A percentile compares a stretch with the other conserved stretches of the same genome.
phyloP scores from a whole-genome alignment of 2,888 invertebrate species.

The Protonemura montana region DNA sequence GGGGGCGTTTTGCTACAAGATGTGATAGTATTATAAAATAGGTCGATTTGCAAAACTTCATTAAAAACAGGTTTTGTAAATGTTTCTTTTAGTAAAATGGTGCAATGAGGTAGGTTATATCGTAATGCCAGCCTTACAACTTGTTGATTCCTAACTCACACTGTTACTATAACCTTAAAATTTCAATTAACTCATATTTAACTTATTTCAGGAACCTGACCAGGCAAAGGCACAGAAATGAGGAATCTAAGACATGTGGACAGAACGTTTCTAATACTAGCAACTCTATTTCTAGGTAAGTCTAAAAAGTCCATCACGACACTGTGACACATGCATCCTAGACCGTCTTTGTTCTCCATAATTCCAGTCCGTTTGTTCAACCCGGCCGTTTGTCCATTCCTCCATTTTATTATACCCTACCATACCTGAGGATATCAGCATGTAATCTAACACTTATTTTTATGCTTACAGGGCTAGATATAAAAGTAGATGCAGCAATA shows the following conservation, averaged over 20 bases:
- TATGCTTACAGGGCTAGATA: background rate
- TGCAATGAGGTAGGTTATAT: background rate
- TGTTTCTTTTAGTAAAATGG: background rate
- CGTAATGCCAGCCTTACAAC: background rate
- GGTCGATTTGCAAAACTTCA: background rate
- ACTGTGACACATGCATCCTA: too few species aligned
- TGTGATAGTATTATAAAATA: background rate
- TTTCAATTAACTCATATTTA: background rate
- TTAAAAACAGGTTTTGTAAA: background rate
- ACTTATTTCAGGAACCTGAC: background rate
- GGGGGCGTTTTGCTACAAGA: background rate
- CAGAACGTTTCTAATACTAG: background rate
- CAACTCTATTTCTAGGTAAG: slow-evolving; percentile 26
- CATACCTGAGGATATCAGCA: too few species aligned
- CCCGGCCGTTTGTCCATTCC: too few species aligned
- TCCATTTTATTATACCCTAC: too few species aligned
- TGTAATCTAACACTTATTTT: background rate
- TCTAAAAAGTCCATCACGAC: background rate
- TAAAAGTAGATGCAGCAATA: slow-evolving; percentile 4
- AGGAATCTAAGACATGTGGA: background rate
- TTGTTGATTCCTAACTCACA: background rate
- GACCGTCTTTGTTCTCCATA: too few species aligned
- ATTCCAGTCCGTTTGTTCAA: too few species aligned
- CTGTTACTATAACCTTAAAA: background rate
- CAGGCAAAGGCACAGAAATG: background rate